Evolutionary conservation across 1,140 invertebrate species (phyloP), one percentile per base, ranked within the genome.

Genomic region (Drosophila punjabiensis): DNA sequence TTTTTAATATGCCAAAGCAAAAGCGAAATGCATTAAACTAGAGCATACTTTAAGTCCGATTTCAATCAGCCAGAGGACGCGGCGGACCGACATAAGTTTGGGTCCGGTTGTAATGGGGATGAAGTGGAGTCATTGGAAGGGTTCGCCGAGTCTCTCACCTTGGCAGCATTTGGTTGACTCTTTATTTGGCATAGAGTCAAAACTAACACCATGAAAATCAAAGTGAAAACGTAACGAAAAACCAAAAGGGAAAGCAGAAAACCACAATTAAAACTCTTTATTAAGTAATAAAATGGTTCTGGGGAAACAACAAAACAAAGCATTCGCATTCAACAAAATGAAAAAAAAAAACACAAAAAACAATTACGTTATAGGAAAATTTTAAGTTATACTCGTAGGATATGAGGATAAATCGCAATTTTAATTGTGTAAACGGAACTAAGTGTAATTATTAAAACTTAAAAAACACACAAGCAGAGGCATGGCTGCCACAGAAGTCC

Each of bases 241-340:
- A 68, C 66, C 66, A 77, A 78, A 78, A 59, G 28, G 41, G 65
- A 63, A 62, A 64, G 63, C 33, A 80, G 73, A 66, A 80, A 81
- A 63, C 30, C 55, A 73, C 66, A 81, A 70, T 62, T 37, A 75
- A 66, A 59, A 52, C 45, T 68, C 45, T 68, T 61, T 61, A 64
- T 74, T 43, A 63, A 62, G 68, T 61, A 74, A 85, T 78, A 63
- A 79, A 63, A 82, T 78, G 85, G 85, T 89, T 89, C 85, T 90
- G 81, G 85, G 85, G 85, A 89, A 89, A 89, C 85, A 89, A 89
- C 86, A 89, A 89, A 90, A 89, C 85, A 89, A 89, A 79, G 70
- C 80, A 76, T 87, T 82, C 81, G 79, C 65, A 70, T 86, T 79
- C 69, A 81, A 84, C 53, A 71, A 76, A 56, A 59, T 20, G n/a